Evolutionary conservation across 2,888 invertebrate genomes (phyloP), one percentile per base, ranked within the genome.

Genomic region (Chydorus sphaericus): DNA sequence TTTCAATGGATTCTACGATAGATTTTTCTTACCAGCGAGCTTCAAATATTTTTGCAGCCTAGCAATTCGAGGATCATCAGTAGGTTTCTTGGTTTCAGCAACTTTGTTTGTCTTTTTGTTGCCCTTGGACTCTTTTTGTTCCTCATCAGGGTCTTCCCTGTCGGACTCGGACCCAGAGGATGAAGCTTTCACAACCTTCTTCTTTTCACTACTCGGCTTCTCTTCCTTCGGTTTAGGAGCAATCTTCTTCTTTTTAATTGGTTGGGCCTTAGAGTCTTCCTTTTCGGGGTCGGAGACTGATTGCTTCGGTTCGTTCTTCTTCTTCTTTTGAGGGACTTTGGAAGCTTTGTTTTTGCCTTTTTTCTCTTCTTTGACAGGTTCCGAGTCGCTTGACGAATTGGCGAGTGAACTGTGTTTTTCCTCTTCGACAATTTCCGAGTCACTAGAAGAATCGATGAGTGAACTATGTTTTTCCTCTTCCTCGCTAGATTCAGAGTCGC

Each of bases 41-140:
- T 48, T 26, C 4, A 55, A 29, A 36, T 55, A 55, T 10, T n/a
- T 20, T 18, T 55, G 48, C 30, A 55, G 28, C 48, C 49, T 18
- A 8, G 18, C 26, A 14, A 55, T 55, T 11, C 48, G 28, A 20
- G 44, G 29, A 14, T 55, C 20, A 10, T 49, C 49, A 20, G 36
- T 36, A 33, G 49, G 36, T 20, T 38, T 54, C 28, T 44, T 44
- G 7, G 26, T 38, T 11, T 53, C 52, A 31, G 30, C 31, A n/a
- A 8, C 20, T 14, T 55, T 49, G 7, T 26, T 31, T 1, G 33
- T 16, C 10, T 55, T 48, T 18, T 14, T 10, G 4, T 39, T 10
- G 5, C 18, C n/a, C 16, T 36, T 49, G 26, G 23, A 28, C 26
- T 30, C 28, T 10, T 30, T 6, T 8, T 8, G 14, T 14, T 29